Evolutionary conservation across 2,113 vertebrate species (phyloP), one percentile per base, ranked within the genome.

Genomic region (Genyomyrus donnyi): DNA sequence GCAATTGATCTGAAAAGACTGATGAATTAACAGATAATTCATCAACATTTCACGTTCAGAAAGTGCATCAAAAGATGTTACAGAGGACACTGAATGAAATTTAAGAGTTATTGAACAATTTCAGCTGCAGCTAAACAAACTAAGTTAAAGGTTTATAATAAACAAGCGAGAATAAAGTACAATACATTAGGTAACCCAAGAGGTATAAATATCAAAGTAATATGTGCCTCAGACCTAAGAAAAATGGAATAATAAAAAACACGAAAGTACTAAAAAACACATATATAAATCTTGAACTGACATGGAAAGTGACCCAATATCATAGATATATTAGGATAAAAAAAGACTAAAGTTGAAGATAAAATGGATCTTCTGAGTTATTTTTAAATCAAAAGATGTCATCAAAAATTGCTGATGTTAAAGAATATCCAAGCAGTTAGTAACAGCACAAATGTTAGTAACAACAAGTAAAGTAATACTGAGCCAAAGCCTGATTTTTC

Each of bases 1-100:
- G 11, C 24, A 87, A 19, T 42, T 17, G n/a, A 87, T n/a, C 27
- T 19, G 27, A 39, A 39, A 27, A n/a, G 7, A n/a, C 89, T 83
- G 88, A 87, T 90, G 70, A 91, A 31, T 31, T 90, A 58, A 85
- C 21, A 70, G 9, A 62, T 45, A 27, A 53, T 17, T 87, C 89
- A 46, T 27, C 31, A 49, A 90, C 90, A 90, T 70, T 8, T 19
- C 74, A 80, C 15, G 0, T 17, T 62, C 27, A 90, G 31, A 35
- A 87, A 45, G 48, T 19, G 56, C 2, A 83, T 39, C 17, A 21
- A 13, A 9, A 31, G 19, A 50, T 52, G 45, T 10, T 19, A 52
- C 77, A 17, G 58, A 89, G 35, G 49, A 88, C 52, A 35, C 86
- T 87, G 42, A 52, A 74, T 87, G 49, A 31, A 90, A 70, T 87